These are phyloP conservation scores for Cerastis rubricosa DNA, from an alignment of 2,888 invertebrate genomes.

Conservation along the genomic window DNA sequence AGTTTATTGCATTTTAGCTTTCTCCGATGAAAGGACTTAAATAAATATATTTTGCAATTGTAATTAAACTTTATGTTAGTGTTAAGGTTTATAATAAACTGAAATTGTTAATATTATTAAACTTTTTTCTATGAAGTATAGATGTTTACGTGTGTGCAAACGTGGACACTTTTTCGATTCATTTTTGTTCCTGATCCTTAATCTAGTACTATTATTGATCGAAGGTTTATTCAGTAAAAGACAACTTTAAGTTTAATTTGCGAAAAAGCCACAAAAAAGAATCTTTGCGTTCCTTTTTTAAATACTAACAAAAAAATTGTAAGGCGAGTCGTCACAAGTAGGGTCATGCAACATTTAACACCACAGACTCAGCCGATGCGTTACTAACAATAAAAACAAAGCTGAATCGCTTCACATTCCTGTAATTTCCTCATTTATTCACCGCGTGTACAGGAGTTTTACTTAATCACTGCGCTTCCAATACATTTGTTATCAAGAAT, in stretches of 20 bases:
- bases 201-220: no score
- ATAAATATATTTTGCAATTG: no score
- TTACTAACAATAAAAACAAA: slow-evolving; percentile 11
- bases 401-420: not conserved
- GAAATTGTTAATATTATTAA: no score
- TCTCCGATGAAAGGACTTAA: no score
- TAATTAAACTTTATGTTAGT: no score
- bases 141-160: no score
- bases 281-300: not conserved
- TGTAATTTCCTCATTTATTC: slow-evolving; percentile 17
- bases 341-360: not conserved
- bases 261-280: not conserved
- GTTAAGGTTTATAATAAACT: no score
- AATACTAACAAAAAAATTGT: not conserved
- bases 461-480: slow-evolving; percentile 31
- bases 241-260: not conserved
- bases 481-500: slow-evolving; percentile 44
- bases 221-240: not conserved
- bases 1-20: no score
- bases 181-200: no score
- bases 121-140: no score
- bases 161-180: no score
- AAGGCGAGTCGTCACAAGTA: not conserved
- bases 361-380: not conserved
- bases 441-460: slow-evolving; percentile 14